phyloP scores from a whole-genome alignment of 2,797 vertebrate genomes.

The Anolis apletophallus region DNA sequence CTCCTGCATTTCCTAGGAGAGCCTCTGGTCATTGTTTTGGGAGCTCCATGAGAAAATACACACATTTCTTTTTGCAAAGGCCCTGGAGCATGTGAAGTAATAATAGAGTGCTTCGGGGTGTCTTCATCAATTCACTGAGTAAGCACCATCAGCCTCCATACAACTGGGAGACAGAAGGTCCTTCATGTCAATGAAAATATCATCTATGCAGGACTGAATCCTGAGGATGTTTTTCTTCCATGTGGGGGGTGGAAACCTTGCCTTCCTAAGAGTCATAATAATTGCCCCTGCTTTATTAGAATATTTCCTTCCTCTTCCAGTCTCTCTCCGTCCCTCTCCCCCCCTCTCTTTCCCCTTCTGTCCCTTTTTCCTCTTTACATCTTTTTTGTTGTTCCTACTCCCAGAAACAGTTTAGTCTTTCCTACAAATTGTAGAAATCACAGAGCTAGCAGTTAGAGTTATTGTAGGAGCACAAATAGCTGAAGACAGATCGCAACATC shows the following conservation, averaged over 20 bases:
- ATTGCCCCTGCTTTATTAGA: background rate
- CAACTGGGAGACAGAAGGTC: background rate
- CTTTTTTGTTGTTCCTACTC: constrained; percentile 66
- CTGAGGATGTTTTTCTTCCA: background rate
- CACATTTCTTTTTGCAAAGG: background rate
- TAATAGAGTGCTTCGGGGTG: background rate
- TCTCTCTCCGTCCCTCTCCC: constrained; percentile 18
- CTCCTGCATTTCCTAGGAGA: background rate
- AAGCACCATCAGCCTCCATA: background rate
- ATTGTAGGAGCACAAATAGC: constrained; percentile 78
- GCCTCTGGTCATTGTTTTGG: background rate
- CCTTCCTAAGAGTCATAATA: constrained; percentile 1
- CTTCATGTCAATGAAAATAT: background rate
- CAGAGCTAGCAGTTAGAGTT: constrained; percentile 71
- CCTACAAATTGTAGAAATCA: constrained; percentile 65
- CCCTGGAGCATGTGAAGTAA: background rate
- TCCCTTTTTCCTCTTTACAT: constrained; percentile 59
- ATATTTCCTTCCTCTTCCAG: constrained; percentile 21
- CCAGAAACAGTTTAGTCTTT: constrained; percentile 62
- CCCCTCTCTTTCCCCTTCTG: background rate
- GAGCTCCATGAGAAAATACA: background rate
- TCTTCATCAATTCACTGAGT: background rate
- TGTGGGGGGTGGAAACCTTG: background rate
- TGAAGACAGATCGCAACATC: constrained; percentile 75
- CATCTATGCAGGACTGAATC: background rate